phyloP scores from a whole-genome alignment of 2,113 vertebrate species.

The Cyphomyrus discorhynchus region DNA sequence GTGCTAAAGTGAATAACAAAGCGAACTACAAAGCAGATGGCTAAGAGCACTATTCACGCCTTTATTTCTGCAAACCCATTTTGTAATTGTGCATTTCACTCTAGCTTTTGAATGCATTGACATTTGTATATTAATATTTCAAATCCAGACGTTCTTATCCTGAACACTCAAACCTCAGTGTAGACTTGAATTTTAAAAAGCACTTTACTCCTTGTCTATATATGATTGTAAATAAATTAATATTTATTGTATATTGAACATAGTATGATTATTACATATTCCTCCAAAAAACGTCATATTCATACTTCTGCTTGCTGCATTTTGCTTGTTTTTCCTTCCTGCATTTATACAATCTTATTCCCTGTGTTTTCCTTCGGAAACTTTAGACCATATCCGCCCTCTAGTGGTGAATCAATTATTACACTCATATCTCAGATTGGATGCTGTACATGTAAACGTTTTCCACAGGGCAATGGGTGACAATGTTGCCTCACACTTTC shows the following conservation, averaged over 20 bases:
- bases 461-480: background rate
- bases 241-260: constrained; percentile 1
- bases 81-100: background rate
- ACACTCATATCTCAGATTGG: background rate
- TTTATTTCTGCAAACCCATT: background rate
- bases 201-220: constrained; percentile 23
- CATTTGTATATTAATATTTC: background rate
- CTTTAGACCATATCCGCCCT: background rate
- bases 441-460: background rate
- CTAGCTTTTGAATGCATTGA: background rate
- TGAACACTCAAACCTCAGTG: background rate
- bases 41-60: background rate
- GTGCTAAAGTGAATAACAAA: background rate
- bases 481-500: background rate
- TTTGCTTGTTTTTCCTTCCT: background rate
- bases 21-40: background rate
- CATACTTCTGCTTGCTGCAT: background rate
- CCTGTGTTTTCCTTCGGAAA: background rate
- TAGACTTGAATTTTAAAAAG: constrained; percentile 1
- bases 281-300: background rate
- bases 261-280: background rate
- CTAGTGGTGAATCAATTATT: background rate
- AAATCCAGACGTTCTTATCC: background rate
- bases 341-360: background rate
- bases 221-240: constrained; percentile 17